Conservation (phyloP, 2,888 invertebrate genomes). For the Lithophane semibrunnea region DNA sequence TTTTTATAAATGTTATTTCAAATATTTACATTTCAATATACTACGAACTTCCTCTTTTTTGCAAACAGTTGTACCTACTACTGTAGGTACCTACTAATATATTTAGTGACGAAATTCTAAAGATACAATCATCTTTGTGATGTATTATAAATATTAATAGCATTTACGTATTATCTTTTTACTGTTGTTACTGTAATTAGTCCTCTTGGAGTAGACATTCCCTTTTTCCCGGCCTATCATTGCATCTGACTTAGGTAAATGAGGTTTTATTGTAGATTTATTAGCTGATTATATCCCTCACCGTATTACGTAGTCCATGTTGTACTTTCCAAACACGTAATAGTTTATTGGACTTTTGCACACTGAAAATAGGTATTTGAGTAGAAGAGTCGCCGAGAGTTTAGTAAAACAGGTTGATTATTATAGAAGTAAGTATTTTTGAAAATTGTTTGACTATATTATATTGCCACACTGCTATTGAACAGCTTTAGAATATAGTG, state of each 20-base stretch:
- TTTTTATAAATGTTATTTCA: slow-evolving; percentile 1
- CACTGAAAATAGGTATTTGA: slow-evolving; percentile 1
- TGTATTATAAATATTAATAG: not conserved
- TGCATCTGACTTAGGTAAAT: slow-evolving; percentile 24
- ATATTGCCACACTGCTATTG: too few relatives aligned
- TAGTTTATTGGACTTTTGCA: slow-evolving; percentile 45
- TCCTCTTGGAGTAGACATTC: not conserved
- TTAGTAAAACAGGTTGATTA: not conserved
- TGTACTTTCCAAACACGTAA: slow-evolving; percentile 62
- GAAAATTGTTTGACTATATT: not conserved
- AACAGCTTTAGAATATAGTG: not conserved
- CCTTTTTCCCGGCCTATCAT: slow-evolving; percentile 12
- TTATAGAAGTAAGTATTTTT: not conserved
- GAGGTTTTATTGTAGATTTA: slow-evolving; percentile 48
- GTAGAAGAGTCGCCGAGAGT: not conserved
- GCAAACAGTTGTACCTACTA: not conserved
- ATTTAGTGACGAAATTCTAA: not conserved
- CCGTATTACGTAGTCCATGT: slow-evolving; percentile 39
- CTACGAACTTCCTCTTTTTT: not conserved
- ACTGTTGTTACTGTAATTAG: too few relatives aligned
- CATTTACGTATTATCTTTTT: not conserved
- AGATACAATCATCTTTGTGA: not conserved
- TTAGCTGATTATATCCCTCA: slow-evolving; percentile 35
- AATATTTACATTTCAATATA: not conserved
- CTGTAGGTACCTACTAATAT: not conserved